A percentile compares a stretch with the other conserved stretches of the same genome.
phyloP scores from a whole-genome alignment of 2,113 vertebrate genomes.

The Triplophysa dalaica region DNA sequence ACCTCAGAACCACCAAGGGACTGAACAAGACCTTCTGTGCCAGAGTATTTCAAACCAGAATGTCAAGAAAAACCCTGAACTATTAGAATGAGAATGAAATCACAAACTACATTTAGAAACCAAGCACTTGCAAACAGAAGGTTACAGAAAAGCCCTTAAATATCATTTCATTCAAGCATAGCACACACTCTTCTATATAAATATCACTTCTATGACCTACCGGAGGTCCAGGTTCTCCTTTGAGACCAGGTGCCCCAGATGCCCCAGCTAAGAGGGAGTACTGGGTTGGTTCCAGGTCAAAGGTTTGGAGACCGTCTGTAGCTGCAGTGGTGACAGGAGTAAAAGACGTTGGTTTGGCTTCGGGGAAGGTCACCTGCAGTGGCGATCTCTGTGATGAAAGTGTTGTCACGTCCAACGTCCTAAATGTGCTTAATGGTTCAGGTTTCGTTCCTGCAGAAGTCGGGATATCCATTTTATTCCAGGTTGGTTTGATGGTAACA shows the following conservation, averaged over 20 bases:
- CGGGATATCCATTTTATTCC: slow-evolving; percentile 53
- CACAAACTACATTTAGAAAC: too few relatives aligned
- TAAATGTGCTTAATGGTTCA: slow-evolving; percentile 31
- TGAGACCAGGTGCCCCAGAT: slow-evolving; percentile 81
- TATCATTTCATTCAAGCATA: too few relatives aligned
- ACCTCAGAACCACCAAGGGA: slow-evolving; percentile 45
- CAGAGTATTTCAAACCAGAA: slow-evolving; percentile 56
- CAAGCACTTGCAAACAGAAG: too few relatives aligned
- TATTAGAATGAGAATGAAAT: too few relatives aligned
- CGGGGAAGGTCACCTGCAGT: slow-evolving; percentile 56
- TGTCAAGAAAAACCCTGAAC: slow-evolving; percentile 42
- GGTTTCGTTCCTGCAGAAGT: slow-evolving; percentile 57
- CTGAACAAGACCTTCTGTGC: slow-evolving; percentile 41
- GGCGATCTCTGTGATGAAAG: slow-evolving; percentile 61
- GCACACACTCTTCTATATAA: not conserved
- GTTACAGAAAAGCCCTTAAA: too few relatives aligned
- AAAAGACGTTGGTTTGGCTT: slow-evolving; percentile 60
- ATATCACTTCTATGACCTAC: slow-evolving; percentile 70
- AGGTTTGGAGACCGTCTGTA: slow-evolving; percentile 78
- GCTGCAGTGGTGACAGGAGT: slow-evolving; percentile 73
- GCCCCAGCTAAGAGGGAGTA: slow-evolving; percentile 80
- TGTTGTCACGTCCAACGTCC: not conserved
- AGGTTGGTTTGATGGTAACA: slow-evolving; percentile 48
- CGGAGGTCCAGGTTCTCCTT: slow-evolving; percentile 87
- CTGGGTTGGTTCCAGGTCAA: slow-evolving; percentile 78